Evolutionary conservation across 2,113 vertebrate genomes (phyloP).

Genomic region (Paraplagusia blochii): DNA sequence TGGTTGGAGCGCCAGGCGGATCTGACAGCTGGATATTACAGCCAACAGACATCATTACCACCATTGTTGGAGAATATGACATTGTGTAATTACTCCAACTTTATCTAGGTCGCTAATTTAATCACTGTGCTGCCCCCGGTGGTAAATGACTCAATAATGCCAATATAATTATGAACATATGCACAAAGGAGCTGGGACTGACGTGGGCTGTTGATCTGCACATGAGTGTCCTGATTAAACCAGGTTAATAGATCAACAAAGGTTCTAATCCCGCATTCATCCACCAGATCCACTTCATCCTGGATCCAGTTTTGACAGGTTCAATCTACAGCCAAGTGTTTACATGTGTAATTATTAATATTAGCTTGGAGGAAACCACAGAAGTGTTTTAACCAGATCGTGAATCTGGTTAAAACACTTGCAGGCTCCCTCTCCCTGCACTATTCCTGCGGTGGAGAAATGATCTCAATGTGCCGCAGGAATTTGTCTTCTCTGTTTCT

Average conservation of each 20-base stretch:
- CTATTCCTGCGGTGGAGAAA: too few species aligned
- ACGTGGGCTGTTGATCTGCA: slow-evolving; percentile 30
- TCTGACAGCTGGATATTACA: slow-evolving; percentile 52
- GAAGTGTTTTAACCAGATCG: too few species aligned
- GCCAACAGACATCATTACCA: slow-evolving; percentile 57
- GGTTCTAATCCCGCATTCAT: too few species aligned
- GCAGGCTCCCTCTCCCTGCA: too few species aligned
- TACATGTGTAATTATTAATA: too few species aligned
- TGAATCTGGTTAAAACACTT: too few species aligned
- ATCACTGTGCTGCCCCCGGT: slow-evolving; percentile 67
- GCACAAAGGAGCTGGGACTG: slow-evolving; percentile 70
- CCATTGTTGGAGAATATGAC: slow-evolving; percentile 74
- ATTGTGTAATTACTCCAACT: slow-evolving; percentile 64
- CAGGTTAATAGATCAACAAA: neutral
- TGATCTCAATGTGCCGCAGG: neutral
- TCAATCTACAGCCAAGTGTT: neutral
- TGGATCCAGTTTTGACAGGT: neutral
- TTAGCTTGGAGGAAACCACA: too few species aligned
- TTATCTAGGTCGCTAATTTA: slow-evolving; percentile 79
- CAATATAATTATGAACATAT: slow-evolving; percentile 82
- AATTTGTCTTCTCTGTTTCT: neutral
- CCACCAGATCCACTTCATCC: neutral
- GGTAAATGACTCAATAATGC: slow-evolving; percentile 82
- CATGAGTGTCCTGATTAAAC: slow-evolving; percentile 42
- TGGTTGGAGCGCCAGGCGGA: slow-evolving; percentile 6